Conservation (phyloP, 37 sponge, comb jelly and placozoan species). For the Ianthella basta region DNA sequence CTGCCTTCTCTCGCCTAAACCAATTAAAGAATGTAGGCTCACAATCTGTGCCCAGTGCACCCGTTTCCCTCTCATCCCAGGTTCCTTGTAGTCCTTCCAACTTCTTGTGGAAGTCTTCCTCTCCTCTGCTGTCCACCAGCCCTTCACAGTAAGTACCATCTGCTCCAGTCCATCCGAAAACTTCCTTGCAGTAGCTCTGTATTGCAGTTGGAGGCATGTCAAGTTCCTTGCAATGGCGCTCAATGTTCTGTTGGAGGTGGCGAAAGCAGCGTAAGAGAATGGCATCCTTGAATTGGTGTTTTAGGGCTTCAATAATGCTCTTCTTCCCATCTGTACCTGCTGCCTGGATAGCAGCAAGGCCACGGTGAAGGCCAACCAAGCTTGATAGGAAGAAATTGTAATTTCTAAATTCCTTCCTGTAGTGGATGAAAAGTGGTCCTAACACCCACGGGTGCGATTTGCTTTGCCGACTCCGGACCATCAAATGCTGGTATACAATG, state of each 20-base stretch:
- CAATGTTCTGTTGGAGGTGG: slow-evolving; percentile 37
- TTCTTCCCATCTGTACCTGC: slow-evolving; percentile 32
- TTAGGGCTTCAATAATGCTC: slow-evolving; percentile 17
- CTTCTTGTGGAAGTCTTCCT: not conserved
- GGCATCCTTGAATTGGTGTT: slow-evolving; percentile 1
- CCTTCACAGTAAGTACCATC: slow-evolving; percentile 22
- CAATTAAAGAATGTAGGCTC: slow-evolving; percentile 5
- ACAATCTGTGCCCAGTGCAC: not conserved
- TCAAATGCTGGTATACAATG: slow-evolving; percentile 21
- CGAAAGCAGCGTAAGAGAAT: slow-evolving; percentile 39
- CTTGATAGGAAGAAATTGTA: slow-evolving; percentile 38
- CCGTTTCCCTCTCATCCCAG: slow-evolving; percentile 29
- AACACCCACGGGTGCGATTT: not conserved
- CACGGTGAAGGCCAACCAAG: slow-evolving; percentile 12
- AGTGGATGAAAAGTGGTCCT: slow-evolving; percentile 19
- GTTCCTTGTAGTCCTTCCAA: not conserved
- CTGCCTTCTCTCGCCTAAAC: slow-evolving; percentile 6
- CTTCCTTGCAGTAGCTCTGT: slow-evolving; percentile 8
- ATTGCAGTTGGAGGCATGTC: not conserved
- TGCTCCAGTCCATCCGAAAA: slow-evolving; percentile 26
- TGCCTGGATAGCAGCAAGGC: slow-evolving; percentile 18
- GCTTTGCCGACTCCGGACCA: no score
- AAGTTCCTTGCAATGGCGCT: not conserved
- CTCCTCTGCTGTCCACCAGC: slow-evolving; percentile 8
- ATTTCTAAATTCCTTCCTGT: slow-evolving; percentile 11